Evolutionary conservation across 1,140 invertebrate genomes (phyloP).

Genomic region (Magallana ariakensis): DNA sequence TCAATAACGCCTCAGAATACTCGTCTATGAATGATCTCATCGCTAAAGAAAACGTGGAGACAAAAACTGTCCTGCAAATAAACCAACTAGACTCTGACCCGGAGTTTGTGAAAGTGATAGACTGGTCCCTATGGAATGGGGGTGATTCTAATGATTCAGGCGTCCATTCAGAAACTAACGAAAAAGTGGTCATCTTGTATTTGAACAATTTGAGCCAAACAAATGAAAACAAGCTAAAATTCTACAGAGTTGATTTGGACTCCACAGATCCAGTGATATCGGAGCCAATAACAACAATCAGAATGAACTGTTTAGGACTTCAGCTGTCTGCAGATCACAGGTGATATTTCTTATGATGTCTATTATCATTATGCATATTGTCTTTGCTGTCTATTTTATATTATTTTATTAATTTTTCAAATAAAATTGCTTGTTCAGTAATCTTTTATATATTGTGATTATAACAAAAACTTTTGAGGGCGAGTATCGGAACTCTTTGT

Average conservation of each 20-base stretch:
- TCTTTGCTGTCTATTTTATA: no score
- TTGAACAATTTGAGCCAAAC: background rate
- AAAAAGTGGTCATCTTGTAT: background rate
- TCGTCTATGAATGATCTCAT: background rate
- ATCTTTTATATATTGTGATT: no score
- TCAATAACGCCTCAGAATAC: no score
- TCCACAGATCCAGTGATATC: background rate
- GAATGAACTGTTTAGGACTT: background rate
- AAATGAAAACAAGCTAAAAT: background rate
- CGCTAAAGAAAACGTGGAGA: background rate
- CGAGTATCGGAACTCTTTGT: no score
- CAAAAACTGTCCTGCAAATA: background rate
- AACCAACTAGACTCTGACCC: background rate
- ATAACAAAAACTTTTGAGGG: no score
- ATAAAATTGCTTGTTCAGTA: no score
- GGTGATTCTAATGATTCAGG: background rate
- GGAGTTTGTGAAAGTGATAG: background rate
- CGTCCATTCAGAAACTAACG: background rate
- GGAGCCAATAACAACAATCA: background rate
- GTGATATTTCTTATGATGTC: background rate
- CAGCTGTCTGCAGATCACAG: background rate
- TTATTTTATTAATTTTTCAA: no score
- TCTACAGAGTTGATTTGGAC: conserved; percentile 2
- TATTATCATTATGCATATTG: no score
- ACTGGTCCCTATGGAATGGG: background rate